These are phyloP conservation scores for Eretmodus cyanostictus DNA, from an alignment of 2,113 vertebrate species.

Conservation along the genomic window DNA sequence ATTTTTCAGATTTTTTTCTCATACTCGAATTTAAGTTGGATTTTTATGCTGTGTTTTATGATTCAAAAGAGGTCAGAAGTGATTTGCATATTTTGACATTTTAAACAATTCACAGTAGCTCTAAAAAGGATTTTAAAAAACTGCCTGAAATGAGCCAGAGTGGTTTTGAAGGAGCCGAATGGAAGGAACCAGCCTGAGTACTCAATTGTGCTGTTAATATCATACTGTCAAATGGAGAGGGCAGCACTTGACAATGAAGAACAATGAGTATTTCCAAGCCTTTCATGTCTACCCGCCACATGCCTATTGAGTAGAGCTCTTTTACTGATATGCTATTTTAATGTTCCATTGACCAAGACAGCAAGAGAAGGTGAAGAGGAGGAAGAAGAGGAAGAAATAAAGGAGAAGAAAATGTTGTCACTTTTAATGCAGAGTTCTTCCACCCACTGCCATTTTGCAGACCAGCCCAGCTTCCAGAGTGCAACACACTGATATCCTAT, in stretches of 20 bases:
- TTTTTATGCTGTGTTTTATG: slow-evolving; percentile 10
- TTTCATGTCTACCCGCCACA: slow-evolving; percentile 25
- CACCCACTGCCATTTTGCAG: background rate
- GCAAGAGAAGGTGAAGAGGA: background rate
- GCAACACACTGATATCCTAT: background rate
- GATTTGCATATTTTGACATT: slow-evolving; percentile 61
- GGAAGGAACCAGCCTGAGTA: background rate
- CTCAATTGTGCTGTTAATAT: slow-evolving; percentile 38
- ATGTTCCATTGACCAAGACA: slow-evolving; percentile 12
- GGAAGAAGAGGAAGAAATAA: background rate
- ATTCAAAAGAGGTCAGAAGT: slow-evolving; percentile 35
- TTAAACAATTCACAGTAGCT: slow-evolving; percentile 40
- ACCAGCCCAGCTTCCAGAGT: background rate
- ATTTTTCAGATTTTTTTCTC: background rate
- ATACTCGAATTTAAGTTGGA: background rate
- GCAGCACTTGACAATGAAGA: slow-evolving; percentile 40
- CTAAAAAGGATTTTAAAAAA: slow-evolving; percentile 5
- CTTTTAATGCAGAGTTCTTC: background rate
- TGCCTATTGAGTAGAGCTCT: slow-evolving; percentile 9
- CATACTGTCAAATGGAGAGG: slow-evolving; percentile 44
- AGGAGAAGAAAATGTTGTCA: background rate
- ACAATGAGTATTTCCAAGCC: slow-evolving; percentile 35
- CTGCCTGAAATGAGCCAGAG: slow-evolving; percentile 20
- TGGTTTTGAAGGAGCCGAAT: slow-evolving; percentile 1
- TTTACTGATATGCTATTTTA: slow-evolving; percentile 5